Evolutionary conservation across 2,888 invertebrate species (phyloP), one percentile per base, ranked within the genome.

Genomic region (Dynastes grantii): DNA sequence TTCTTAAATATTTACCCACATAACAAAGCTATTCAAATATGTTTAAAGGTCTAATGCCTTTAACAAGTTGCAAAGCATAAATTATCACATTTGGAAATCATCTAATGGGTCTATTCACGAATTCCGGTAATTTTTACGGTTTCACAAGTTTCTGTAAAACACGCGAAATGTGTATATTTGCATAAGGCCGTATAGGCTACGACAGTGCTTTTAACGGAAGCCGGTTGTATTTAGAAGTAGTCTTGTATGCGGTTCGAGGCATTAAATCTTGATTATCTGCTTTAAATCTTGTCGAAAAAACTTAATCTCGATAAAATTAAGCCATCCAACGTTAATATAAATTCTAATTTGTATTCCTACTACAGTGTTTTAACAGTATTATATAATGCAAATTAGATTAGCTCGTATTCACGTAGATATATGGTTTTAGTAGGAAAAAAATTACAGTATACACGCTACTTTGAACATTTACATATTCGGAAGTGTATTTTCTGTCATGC

Each of bases 391-490:
- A 68, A 68, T 68, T 68, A 68, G 51, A 51, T 68, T 51, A 68
- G 27, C 29, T 68, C 45, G 22, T 16, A 3, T 68, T 53, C 45
- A 16, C 16, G 22, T 13, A 53, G 11, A 51, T 68, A 16, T 68
- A 27, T 51, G 49, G 51, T 53, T 53, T n/a, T 29, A 68, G 51
- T 29, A n/a, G 68, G 22, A 68, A 58, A 68, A 32, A 53, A 51
- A 5, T 51, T 68, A 51, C 51, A 51, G 68, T n/a, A n/a, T 68
- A 68, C 68, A 27, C 13, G 51, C 13, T 68, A 5, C 29, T 51
- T 68, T 53, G 40, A 68, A 68, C 51, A 68, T 68, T 51, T 68
- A 68, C 51, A 68, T 68, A 68, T 68, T 68, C 68, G 51, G 68
- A 29, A 68, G 51, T 51, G 68, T 32, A 68, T 51, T 68, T 51